These are phyloP conservation scores for Anthopleura sola DNA, from an alignment of 64 coral and sea anemone genomes.

Conservation along the genomic window DNA sequence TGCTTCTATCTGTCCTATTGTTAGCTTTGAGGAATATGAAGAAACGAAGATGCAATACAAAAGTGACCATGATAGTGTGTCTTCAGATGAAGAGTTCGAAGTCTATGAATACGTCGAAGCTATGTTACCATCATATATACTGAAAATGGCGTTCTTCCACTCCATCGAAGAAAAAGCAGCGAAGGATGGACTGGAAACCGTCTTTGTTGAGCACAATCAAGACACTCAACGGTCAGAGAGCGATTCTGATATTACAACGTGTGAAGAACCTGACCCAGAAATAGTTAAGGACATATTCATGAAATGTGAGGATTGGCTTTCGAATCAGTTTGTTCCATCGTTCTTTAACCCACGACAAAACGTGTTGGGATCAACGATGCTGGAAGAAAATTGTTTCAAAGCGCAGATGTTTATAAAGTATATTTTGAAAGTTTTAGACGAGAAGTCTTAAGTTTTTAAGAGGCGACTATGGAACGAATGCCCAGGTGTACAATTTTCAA, in stretches of 20 bases:
- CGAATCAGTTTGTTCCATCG: slow-evolving; percentile 46
- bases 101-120: slow-evolving; percentile 33
- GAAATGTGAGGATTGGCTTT: slow-evolving; percentile 45
- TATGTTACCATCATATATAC: slow-evolving; percentile 48
- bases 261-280: slow-evolving; percentile 17
- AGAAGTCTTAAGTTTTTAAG: slow-evolving; percentile 1
- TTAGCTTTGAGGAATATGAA: slow-evolving; percentile 46
- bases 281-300: slow-evolving; percentile 44
- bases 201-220: slow-evolving; percentile 25
- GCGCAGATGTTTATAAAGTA: slow-evolving; percentile 23
- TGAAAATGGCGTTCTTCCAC: slow-evolving; percentile 54
- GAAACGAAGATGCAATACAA: slow-evolving; percentile 43
- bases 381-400: slow-evolving; percentile 32
- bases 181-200: slow-evolving; percentile 31
- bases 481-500: too few species aligned
- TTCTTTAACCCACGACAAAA: slow-evolving; percentile 60
- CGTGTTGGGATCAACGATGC: slow-evolving; percentile 31
- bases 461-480: too few species aligned
- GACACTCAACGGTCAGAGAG: neutral
- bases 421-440: slow-evolving; percentile 23
- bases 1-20: slow-evolving; percentile 33
- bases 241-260: slow-evolving; percentile 13
- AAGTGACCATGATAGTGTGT: slow-evolving; percentile 15
- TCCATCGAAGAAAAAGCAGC: slow-evolving; percentile 53
- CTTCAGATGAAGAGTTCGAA: slow-evolving; percentile 25